phyloP scores from a whole-genome alignment of 2,888 invertebrate species.

The Volucella inflata region DNA sequence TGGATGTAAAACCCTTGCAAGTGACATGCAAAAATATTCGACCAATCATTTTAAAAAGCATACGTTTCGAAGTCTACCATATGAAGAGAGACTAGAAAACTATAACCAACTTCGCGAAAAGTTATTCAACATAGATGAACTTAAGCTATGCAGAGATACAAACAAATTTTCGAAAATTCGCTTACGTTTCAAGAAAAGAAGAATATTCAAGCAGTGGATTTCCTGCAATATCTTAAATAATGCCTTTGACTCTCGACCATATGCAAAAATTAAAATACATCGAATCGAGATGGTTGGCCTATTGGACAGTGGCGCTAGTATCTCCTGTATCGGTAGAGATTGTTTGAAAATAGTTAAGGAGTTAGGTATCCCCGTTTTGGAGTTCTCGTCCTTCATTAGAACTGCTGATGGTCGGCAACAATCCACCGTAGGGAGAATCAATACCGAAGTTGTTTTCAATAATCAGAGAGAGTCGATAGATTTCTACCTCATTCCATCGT shows the following conservation, averaged over 20 bases:
- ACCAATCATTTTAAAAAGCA: no score
- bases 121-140: slow-evolving; percentile 21
- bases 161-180: not conserved
- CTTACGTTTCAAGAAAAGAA: slow-evolving; percentile 2
- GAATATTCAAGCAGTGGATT: not conserved
- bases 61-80: not conserved
- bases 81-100: slow-evolving; percentile 4
- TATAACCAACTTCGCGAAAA: slow-evolving; percentile 24
- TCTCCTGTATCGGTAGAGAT: not conserved
- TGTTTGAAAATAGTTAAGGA: not conserved
- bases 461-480: not conserved
- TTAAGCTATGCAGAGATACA: not conserved
- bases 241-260: not conserved
- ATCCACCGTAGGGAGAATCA: not conserved
- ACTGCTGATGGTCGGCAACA: not conserved
- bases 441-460: not conserved
- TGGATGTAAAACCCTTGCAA: not conserved
- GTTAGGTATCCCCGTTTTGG: not conserved
- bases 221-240: not conserved
- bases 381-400: not conserved
- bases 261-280: not conserved
- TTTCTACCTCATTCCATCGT: not conserved
- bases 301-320: not conserved
- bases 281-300: not conserved
- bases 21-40: no score